Evolutionary conservation across 1,140 invertebrate species (phyloP).

Genomic region (Doryteuthis pealeii): DNA sequence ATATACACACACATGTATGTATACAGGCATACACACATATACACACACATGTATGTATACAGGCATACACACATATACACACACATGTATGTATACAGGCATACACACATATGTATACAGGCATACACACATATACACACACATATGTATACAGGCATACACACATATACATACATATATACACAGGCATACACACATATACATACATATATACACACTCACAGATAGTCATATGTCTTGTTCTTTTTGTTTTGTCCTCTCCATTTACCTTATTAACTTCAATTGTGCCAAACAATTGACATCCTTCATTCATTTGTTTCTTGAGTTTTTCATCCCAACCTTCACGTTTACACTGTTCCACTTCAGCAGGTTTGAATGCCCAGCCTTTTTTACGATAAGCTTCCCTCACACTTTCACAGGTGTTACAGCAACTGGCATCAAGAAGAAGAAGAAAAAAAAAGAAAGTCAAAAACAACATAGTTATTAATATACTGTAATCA

Average conservation of each 20-base stretch:
- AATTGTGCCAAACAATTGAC: constrained; percentile 88
- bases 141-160: no score
- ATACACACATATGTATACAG: no score
- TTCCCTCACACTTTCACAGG: constrained; percentile 92
- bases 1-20: no score
- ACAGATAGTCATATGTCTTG: neutral
- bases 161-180: neutral
- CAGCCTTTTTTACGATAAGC: constrained; percentile 87
- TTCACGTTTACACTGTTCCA: constrained; percentile 90
- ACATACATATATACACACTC: neutral
- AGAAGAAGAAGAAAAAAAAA: neutral
- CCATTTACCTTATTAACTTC: constrained; percentile 85
- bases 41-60: no score
- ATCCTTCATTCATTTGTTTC: constrained; percentile 66
- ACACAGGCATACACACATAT: neutral
- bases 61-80: no score
- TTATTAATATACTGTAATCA: neutral
- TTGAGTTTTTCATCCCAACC: constrained; percentile 69
- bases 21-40: no score
- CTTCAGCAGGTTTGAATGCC: constrained; percentile 75
- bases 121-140: no score
- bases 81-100: no score
- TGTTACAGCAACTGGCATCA: constrained; percentile 82
- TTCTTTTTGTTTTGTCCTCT: no score
- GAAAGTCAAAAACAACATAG: neutral